Evolutionary conservation across 2,797 vertebrate genomes (phyloP), one percentile per base, ranked within the genome.

Genomic region (Merluccius polli): DNA sequence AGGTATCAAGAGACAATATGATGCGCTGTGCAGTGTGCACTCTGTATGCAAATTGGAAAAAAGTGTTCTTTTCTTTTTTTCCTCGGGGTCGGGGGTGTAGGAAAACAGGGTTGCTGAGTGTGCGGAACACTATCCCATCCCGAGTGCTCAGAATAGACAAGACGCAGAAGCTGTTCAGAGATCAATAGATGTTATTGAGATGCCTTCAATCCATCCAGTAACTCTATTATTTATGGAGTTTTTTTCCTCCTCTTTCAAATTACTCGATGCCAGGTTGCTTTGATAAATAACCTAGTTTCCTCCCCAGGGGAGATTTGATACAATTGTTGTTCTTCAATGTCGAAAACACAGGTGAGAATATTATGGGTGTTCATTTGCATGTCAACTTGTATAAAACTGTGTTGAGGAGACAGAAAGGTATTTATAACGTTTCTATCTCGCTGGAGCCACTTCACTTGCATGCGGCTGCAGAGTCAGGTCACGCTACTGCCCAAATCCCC

Each of bases 1-100:
- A 72, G 89, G 88, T 90, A 87, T 86, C 86, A 81, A 71, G 90
- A 92, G 91, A 90, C 88, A 80, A 78, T 7, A 6, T 76, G 87
- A 88, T 83, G 87, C 85, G 87, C 84, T 84, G 82, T 79, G 82
- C 87, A 84, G 84, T 86, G 82, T 79, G 82, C 87, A 86, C 85
- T 86, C 81, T 84, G 84, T 89, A 91, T 92, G 92, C 91, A 93
- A 92, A 93, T 92, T 71, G 74, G 82, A 85, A 86, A 87, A 86
- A 84, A 87, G 79, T 83, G 78, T 88, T 21, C 7, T 21, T 8
- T 52, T 52, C n/a, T n/a, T 21, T 7, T 38, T 38, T 5, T 52
- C 48, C 48, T 77, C 83, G 80, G 82, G 27, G 27, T 0, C 10
- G 33, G 15, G 30, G n/a, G n/a, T 4, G 65, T 24, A 21, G 8